A percentile compares a stretch with the other conserved stretches of the same genome.
phyloP scores from a whole-genome alignment of 2,888 invertebrate species.

The Cerastis leucographa region DNA sequence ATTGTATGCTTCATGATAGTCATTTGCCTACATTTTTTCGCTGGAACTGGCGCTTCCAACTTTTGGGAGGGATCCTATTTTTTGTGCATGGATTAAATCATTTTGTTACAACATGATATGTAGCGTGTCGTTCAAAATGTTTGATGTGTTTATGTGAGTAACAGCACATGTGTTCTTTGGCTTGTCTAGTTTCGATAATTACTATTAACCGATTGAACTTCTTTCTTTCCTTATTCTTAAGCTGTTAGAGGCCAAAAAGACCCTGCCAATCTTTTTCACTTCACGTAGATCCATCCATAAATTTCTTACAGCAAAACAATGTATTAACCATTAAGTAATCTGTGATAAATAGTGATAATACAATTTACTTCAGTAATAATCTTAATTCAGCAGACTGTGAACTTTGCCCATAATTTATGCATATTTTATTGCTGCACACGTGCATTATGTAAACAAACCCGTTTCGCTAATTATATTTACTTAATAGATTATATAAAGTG shows the following conservation, averaged over 20 bases:
- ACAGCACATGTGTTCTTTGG: neutral
- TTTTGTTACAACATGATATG: conserved; percentile 28
- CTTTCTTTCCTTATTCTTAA: neutral
- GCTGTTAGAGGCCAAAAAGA: neutral
- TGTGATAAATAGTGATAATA: no score
- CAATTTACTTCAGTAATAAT: conserved; percentile 30
- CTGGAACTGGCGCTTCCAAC: conserved; percentile 8
- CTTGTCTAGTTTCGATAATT: conserved; percentile 10
- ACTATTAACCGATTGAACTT: conserved; percentile 4
- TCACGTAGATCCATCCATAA: neutral
- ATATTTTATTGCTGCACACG: conserved; percentile 59
- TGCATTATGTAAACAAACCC: conserved; percentile 59
- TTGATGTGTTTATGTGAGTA: conserved; percentile 16
- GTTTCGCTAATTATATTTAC: conserved; percentile 63
- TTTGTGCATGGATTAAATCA: conserved; percentile 22
- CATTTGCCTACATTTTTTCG: conserved; percentile 57
- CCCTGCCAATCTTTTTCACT: neutral
- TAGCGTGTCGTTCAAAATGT: conserved; percentile 7
- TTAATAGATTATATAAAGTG: conserved; percentile 55
- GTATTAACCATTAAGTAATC: conserved; percentile 31
- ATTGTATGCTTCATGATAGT: conserved; percentile 56
- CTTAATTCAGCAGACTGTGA: conserved; percentile 50
- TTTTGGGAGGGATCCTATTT: conserved; percentile 10
- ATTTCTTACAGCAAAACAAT: neutral
- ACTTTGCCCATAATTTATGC: conserved; percentile 49